Conservation (phyloP, 2,888 invertebrate species). For the Philereme transversata region DNA sequence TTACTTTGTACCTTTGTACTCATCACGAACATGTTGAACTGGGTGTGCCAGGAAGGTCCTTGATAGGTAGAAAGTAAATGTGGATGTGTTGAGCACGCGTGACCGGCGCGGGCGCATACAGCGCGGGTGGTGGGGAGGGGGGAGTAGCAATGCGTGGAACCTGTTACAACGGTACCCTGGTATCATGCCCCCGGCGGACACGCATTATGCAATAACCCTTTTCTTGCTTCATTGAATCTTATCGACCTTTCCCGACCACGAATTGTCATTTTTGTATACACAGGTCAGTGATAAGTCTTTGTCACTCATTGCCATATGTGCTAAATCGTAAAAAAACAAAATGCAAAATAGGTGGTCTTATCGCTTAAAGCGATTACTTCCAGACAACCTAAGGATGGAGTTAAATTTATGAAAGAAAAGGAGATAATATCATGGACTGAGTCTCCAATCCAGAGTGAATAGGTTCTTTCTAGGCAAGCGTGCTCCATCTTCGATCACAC, state of each 20-base stretch:
- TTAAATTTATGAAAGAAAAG: too few species aligned
- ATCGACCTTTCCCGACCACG: conserved; percentile 25
- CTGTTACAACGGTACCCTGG: conserved; percentile 79
- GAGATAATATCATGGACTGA: too few species aligned
- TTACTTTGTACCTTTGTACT: not conserved
- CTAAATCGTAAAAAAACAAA: not conserved
- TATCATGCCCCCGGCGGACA: conserved; percentile 66
- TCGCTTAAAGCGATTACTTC: not conserved
- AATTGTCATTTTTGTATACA: conserved; percentile 25
- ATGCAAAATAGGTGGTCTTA: not conserved
- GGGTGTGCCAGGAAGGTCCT: conserved; percentile 69
- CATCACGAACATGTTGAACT: conserved; percentile 31
- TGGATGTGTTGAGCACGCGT: conserved; percentile 60
- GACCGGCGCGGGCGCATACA: conserved; percentile 38
- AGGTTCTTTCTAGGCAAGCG: too few species aligned
- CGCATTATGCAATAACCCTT: conserved; percentile 80
- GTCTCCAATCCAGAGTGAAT: too few species aligned
- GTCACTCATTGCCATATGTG: too few species aligned
- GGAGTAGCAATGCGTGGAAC: conserved; percentile 63
- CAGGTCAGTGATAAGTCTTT: conserved; percentile 18
- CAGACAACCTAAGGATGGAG: not conserved
- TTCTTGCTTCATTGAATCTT: conserved; percentile 65
- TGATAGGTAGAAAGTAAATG: conserved; percentile 82
- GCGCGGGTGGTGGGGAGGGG: conserved; percentile 40
- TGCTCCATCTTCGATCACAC: too few species aligned